phyloP scores from a whole-genome alignment of 2,888 invertebrate species.

The Liopterus haemorrhoidalis region DNA sequence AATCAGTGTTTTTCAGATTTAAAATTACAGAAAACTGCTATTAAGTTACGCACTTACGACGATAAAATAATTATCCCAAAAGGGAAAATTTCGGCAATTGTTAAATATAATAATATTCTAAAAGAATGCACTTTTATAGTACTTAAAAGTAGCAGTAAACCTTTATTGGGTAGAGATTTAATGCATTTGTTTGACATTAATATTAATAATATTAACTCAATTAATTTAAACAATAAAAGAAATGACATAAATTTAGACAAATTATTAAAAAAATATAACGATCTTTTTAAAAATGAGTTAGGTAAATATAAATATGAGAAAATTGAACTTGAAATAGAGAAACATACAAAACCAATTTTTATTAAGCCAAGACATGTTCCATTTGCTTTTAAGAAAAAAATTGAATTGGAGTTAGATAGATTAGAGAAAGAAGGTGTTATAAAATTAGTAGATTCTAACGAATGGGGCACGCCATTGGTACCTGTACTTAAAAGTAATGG shows the following conservation, averaged over 20 bases:
- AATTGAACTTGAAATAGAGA: conserved; percentile 10
- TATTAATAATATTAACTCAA: conserved; percentile 4
- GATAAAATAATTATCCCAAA: too few relatives aligned
- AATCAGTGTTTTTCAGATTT: too few relatives aligned
- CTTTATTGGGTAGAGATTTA: conserved; percentile 8
- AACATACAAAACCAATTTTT: conserved; percentile 24
- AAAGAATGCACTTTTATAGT: too few relatives aligned
- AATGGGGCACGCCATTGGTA: conserved; percentile 34
- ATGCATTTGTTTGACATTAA: conserved; percentile 3
- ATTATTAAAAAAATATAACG: conserved; percentile 5
- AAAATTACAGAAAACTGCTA: too few relatives aligned
- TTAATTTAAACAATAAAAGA: too few relatives aligned
- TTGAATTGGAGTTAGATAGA: conserved; percentile 25
- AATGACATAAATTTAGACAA: neutral
- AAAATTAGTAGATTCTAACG: conserved; percentile 12
- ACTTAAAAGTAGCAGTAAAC: too few relatives aligned
- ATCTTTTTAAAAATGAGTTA: neutral
- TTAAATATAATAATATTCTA: too few relatives aligned
- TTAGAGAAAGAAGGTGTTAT: conserved; percentile 25
- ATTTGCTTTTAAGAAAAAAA: conserved; percentile 24
- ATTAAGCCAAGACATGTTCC: conserved; percentile 23
- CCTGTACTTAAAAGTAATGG: conserved; percentile 31
- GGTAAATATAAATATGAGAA: conserved; percentile 12
- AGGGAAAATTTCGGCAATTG: too few relatives aligned
- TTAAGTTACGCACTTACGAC: too few relatives aligned